These are phyloP conservation scores for Neosilurus mollespiculum DNA, from an alignment of 2,797 vertebrate genomes.

Conservation along the genomic window DNA sequence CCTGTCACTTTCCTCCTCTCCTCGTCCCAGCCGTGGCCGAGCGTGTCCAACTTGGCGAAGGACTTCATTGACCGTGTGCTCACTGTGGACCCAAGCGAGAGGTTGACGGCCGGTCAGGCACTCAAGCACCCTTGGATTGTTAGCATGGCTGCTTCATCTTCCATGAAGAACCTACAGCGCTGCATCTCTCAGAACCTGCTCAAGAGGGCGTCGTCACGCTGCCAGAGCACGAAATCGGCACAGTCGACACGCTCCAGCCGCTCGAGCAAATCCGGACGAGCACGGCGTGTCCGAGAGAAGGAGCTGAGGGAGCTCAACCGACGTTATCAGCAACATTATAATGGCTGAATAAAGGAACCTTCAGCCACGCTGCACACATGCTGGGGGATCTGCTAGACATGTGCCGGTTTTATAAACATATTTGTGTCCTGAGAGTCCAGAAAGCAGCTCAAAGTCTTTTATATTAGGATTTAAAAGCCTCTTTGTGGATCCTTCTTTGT, in stretches of 20 bases:
- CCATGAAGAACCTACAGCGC: conserved; percentile 98
- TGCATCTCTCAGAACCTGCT: conserved; percentile 98
- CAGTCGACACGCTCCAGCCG: conserved; percentile 95
- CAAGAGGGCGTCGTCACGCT: conserved; percentile 94
- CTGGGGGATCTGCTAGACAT: conserved; percentile 11
- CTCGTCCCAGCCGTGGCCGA: conserved; percentile 94
- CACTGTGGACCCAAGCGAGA: conserved; percentile 88
- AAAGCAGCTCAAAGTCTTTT: neutral
- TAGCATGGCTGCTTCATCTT: conserved; percentile 97
- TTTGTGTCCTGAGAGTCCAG: neutral
- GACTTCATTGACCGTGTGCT: conserved; percentile 96
- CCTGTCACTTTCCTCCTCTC: conserved; percentile 44
- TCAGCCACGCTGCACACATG: neutral
- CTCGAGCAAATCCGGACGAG: conserved; percentile 95
- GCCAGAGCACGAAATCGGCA: conserved; percentile 97
- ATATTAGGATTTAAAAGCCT: neutral
- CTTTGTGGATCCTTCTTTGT: neutral
- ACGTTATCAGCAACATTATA: conserved; percentile 95
- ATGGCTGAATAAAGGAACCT: conserved; percentile 73
- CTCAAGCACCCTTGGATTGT: conserved; percentile 96
- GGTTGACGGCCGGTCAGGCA: conserved; percentile 91
- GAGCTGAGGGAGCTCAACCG: conserved; percentile 95
- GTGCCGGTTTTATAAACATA: conserved; percentile 1
- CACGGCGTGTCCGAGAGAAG: conserved; percentile 87
- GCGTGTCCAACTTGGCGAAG: conserved; percentile 96